phyloP scores from a whole-genome alignment of 2,113 vertebrate genomes.

The Chaetodon trifascialis region DNA sequence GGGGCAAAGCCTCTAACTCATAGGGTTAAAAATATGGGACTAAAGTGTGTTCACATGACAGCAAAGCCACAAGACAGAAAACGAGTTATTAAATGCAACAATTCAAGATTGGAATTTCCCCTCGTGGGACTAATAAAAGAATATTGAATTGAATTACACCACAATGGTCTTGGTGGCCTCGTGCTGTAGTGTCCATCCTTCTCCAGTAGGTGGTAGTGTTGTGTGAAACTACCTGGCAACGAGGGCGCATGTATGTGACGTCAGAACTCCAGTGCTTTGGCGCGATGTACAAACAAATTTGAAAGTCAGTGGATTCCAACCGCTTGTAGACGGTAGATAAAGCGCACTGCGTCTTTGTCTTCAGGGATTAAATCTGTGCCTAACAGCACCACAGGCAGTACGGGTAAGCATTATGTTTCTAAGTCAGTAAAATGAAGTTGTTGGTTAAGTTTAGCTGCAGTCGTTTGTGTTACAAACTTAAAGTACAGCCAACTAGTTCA shows the following conservation, averaged over 20 bases:
- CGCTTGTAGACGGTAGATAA: not conserved
- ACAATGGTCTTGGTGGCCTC: too few relatives aligned
- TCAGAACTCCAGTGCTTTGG: constrained; percentile 54
- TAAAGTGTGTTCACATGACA: too few relatives aligned
- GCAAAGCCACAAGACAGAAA: too few relatives aligned
- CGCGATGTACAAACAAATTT: constrained; percentile 71
- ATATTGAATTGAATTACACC: too few relatives aligned
- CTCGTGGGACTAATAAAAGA: too few relatives aligned
- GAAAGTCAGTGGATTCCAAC: constrained; percentile 57
- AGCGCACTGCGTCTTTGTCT: not conserved
- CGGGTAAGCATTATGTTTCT: constrained; percentile 12
- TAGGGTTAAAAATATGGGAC: too few relatives aligned
- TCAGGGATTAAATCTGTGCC: not conserved
- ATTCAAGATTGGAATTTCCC: too few relatives aligned
- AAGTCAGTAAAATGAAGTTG: not conserved
- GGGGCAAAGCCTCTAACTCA: too few relatives aligned
- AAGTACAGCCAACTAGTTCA: not conserved
- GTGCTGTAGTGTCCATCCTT: not conserved
- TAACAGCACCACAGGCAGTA: not conserved
- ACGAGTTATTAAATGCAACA: too few relatives aligned
- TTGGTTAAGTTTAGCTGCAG: fast-evolving
- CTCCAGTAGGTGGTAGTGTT: constrained; percentile 39
- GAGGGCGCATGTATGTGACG: constrained; percentile 46
- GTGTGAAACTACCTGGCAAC: fast-evolving
- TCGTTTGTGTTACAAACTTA: fast-evolving